Conservation (phyloP, 2,113 vertebrate genomes). For the Fregata magnificens region DNA sequence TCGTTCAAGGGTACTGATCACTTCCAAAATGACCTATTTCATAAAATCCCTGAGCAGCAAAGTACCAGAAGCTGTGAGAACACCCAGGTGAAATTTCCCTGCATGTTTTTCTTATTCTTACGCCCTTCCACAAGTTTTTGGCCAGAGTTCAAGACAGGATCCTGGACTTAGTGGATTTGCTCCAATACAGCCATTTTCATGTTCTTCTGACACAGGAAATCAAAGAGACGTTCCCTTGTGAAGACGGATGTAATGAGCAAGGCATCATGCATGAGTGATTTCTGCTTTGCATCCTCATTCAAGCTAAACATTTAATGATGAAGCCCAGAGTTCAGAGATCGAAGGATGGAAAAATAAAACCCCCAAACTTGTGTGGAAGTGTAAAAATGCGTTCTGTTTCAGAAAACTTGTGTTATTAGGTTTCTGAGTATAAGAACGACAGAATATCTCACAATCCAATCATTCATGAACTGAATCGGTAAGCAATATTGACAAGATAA, state of each 20-base stretch:
- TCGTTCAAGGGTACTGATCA: background rate
- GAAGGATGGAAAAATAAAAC: background rate
- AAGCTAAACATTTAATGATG: background rate
- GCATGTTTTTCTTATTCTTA: background rate
- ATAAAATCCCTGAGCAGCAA: background rate
- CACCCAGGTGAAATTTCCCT: background rate
- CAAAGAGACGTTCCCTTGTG: background rate
- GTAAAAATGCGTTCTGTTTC: background rate
- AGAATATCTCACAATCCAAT: background rate
- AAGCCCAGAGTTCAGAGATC: background rate
- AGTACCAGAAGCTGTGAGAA: background rate
- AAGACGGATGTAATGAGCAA: background rate
- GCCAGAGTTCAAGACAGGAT: background rate
- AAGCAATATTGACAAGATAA: background rate
- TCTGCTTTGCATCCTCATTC: background rate
- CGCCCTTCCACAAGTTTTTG: background rate
- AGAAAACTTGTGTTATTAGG: background rate
- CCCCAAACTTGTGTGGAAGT: background rate
- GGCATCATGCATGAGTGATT: background rate
- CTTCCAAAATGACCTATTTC: background rate
- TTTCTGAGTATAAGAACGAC: background rate
- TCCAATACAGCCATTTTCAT: background rate
- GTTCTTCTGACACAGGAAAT: slow-evolving; percentile 1
- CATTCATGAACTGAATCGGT: background rate
- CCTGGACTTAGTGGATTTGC: background rate